Conservation (phyloP, 1,140 invertebrate species). For the Phymastichus coffea region DNA sequence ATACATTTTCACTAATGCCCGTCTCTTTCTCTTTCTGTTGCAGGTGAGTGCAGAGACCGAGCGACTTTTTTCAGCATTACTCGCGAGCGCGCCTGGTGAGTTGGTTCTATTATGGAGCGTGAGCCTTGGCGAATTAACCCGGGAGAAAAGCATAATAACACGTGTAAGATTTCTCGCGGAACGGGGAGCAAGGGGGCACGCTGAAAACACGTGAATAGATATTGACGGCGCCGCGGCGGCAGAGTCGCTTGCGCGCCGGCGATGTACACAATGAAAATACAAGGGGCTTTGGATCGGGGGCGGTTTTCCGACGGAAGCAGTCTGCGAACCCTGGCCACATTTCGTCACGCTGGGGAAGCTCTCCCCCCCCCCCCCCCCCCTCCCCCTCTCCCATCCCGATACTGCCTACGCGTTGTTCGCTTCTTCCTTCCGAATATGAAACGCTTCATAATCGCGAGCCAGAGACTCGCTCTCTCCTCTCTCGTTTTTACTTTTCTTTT, state of each 20-base stretch:
- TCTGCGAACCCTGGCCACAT: constrained; percentile 16
- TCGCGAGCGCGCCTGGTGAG: constrained; percentile 5
- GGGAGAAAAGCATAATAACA: background rate
- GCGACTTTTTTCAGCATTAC: too few species aligned
- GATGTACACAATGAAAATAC: constrained; percentile 24
- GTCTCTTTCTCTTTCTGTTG: constrained; percentile 3
- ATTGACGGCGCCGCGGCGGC: too few species aligned
- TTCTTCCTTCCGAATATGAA: constrained; percentile 29
- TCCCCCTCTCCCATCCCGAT: too few species aligned
- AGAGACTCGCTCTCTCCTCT: background rate
- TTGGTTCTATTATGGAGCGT: background rate
- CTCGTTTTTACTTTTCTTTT: too few species aligned
- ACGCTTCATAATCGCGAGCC: constrained; percentile 19
- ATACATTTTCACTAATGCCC: too few species aligned
- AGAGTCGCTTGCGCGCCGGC: too few species aligned
- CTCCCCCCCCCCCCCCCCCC: too few species aligned
- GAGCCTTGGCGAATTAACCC: background rate
- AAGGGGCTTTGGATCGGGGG: constrained; percentile 19
- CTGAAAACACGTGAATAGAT: constrained; percentile 21
- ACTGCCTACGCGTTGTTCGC: too few species aligned
- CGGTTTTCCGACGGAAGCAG: constrained; percentile 39
- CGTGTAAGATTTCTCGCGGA: constrained; percentile 11
- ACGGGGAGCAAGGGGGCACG: background rate
- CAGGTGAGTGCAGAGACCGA: constrained; percentile 11
- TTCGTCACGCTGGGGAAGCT: constrained; percentile 35